phyloP scores from a whole-genome alignment of 2,797 vertebrate species.

The Atherinosoma microstoma region DNA sequence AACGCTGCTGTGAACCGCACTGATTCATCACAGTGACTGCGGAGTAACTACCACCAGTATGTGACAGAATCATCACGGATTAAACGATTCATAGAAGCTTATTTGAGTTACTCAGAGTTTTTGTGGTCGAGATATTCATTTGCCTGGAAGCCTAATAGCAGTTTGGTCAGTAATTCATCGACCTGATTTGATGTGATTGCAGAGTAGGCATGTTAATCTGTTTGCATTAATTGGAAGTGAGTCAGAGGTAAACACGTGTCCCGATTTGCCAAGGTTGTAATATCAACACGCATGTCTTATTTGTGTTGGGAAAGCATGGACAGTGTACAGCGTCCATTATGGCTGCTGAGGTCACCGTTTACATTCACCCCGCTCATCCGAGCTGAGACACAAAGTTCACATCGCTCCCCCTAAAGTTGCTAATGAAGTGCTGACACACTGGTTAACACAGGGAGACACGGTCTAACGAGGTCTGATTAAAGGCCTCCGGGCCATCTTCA shows the following conservation, averaged over 20 bases:
- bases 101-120: slow-evolving; percentile 42
- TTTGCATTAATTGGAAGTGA: slow-evolving; percentile 65
- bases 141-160: slow-evolving; percentile 44
- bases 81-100: slow-evolving; percentile 41
- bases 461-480: slow-evolving; percentile 82
- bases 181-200: slow-evolving; percentile 60
- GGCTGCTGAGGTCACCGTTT: slow-evolving; percentile 37
- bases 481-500: slow-evolving; percentile 67
- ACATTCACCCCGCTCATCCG: slow-evolving; percentile 42
- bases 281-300: slow-evolving; percentile 41
- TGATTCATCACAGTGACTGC: not conserved
- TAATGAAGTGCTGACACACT: slow-evolving; percentile 82
- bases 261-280: slow-evolving; percentile 25
- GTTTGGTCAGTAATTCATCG: slow-evolving; percentile 36
- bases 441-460: slow-evolving; percentile 72
- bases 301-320: slow-evolving; percentile 27
- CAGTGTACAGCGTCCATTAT: slow-evolving; percentile 17
- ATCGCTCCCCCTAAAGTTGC: slow-evolving; percentile 41
- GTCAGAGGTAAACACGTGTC: slow-evolving; percentile 58
- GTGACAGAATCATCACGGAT: slow-evolving; percentile 33
- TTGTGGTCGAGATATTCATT: slow-evolving; percentile 43
- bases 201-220: slow-evolving; percentile 48
- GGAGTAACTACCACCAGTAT: slow-evolving; percentile 4
- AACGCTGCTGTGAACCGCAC: not conserved
- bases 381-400: slow-evolving; percentile 57